Conservation (phyloP, 2,797 vertebrate species). For the Enteromius argenteus region DNA sequence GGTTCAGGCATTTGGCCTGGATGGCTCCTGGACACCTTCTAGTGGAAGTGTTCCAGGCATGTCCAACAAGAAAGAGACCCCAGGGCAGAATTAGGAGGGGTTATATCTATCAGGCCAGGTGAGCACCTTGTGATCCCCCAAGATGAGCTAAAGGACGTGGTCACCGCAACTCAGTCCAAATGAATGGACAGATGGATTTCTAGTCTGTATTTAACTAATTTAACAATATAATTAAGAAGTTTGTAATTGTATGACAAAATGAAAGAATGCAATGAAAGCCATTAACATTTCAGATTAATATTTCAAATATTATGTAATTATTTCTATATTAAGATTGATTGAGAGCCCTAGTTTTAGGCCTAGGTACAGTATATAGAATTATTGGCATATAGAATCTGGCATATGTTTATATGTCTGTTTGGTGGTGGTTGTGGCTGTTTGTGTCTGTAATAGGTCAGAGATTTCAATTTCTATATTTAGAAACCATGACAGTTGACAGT, state of each 20-base stretch:
- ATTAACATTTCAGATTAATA: neutral
- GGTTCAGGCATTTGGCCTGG: no score
- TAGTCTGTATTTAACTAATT: no score
- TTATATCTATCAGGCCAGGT: neutral
- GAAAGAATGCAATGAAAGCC: neutral
- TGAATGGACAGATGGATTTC: no score
- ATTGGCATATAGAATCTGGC: neutral
- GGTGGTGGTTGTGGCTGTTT: constrained; percentile 2
- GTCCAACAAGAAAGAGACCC: neutral
- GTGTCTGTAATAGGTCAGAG: constrained; percentile 35
- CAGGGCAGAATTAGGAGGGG: neutral
- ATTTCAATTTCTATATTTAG: constrained; percentile 59
- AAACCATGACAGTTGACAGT: constrained; percentile 56
- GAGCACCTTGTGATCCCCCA: neutral
- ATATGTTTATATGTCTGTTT: neutral
- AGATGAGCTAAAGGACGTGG: neutral
- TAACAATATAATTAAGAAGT: neutral
- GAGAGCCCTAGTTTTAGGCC: neutral
- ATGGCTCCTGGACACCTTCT: neutral
- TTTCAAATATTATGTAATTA: neutral
- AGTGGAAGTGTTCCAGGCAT: neutral
- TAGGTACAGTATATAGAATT: neutral
- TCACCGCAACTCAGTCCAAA: neutral
- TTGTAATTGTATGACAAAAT: neutral
- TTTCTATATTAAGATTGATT: neutral